These are phyloP conservation scores for Stylophora pistillata DNA, from an alignment of 64 coral and sea anemone genomes.

Conservation along the genomic window DNA sequence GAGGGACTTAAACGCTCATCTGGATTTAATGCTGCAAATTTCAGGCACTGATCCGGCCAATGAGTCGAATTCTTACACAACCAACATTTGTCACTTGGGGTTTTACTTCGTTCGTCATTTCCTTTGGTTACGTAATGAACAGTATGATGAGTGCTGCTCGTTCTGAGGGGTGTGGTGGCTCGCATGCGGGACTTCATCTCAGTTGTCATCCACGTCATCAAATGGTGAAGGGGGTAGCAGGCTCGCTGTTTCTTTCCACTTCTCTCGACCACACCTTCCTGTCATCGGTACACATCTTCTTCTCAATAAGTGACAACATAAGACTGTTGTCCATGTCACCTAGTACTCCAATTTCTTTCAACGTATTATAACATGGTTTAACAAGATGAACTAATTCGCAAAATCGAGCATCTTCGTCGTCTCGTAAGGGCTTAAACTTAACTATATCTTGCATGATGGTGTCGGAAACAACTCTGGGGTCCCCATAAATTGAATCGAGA, in stretches of 20 bases:
- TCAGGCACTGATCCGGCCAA: slow-evolving; percentile 34
- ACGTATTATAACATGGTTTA: slow-evolving; percentile 12
- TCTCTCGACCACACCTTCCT: slow-evolving; percentile 75
- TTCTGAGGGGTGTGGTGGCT: too few relatives aligned
- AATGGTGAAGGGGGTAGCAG: too few relatives aligned
- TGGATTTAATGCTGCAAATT: background rate
- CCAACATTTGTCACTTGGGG: slow-evolving; percentile 54
- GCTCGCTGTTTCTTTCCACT: too few relatives aligned
- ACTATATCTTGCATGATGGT: slow-evolving; percentile 38
- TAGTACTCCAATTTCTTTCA: slow-evolving; percentile 14
- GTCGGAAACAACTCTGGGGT: slow-evolving; percentile 14
- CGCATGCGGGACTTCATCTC: too few relatives aligned
- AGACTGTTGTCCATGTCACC: slow-evolving; percentile 59
- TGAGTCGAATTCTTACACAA: slow-evolving; percentile 27
- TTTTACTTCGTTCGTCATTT: too few relatives aligned
- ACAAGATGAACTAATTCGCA: slow-evolving; percentile 57
- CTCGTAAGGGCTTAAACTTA: slow-evolving; percentile 34
- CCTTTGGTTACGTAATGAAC: too few relatives aligned
- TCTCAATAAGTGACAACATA: slow-evolving; percentile 66
- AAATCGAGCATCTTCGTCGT: slow-evolving; percentile 56
- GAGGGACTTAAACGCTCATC: background rate
- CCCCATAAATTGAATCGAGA: slow-evolving; percentile 35
- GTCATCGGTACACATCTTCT: slow-evolving; percentile 63
- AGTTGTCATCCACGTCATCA: too few relatives aligned
- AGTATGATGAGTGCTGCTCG: too few relatives aligned